Evolutionary conservation across 1,140 invertebrate genomes (phyloP).

Genomic region (Tribolium madens): DNA sequence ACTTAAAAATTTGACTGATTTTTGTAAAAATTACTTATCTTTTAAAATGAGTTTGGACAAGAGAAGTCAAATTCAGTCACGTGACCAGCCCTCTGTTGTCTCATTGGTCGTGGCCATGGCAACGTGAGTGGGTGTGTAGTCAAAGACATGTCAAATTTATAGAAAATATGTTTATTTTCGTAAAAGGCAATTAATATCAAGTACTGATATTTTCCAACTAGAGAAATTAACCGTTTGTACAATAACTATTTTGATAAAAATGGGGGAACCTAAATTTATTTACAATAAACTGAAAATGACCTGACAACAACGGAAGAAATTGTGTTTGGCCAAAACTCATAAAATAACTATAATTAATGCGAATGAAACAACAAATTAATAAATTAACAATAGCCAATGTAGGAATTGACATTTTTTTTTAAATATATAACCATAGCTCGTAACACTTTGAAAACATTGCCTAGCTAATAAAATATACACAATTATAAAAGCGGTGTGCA

Average conservation of each 20-base stretch:
- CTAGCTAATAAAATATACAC: conserved; percentile 47
- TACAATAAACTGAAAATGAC: conserved; percentile 49
- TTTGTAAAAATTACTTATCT: no score
- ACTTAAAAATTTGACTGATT: no score
- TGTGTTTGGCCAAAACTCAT: neutral
- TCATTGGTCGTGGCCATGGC: neutral
- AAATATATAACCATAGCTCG: conserved; percentile 42
- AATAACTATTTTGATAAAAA: conserved; percentile 49
- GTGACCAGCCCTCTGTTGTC: neutral
- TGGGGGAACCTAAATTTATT: conserved; percentile 51
- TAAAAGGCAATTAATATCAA: conserved; percentile 55
- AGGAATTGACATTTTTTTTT: conserved; percentile 45
- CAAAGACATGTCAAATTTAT: conserved; percentile 47
- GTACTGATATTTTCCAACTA: conserved; percentile 51
- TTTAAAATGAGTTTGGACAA: no score
- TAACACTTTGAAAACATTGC: conserved; percentile 42
- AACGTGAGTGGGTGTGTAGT: neutral
- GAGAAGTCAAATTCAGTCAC: neutral
- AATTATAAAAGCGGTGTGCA: conserved; percentile 49
- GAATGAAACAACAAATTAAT: conserved; percentile 45
- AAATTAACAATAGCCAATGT: conserved; percentile 47
- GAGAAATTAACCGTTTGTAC: conserved; percentile 56
- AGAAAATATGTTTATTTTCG: conserved; percentile 60
- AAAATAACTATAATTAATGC: conserved; percentile 27
- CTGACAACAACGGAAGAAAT: conserved; percentile 46